Evolutionary conservation across 2,888 invertebrate genomes (phyloP).

Genomic region (Crepidodera aurea): DNA sequence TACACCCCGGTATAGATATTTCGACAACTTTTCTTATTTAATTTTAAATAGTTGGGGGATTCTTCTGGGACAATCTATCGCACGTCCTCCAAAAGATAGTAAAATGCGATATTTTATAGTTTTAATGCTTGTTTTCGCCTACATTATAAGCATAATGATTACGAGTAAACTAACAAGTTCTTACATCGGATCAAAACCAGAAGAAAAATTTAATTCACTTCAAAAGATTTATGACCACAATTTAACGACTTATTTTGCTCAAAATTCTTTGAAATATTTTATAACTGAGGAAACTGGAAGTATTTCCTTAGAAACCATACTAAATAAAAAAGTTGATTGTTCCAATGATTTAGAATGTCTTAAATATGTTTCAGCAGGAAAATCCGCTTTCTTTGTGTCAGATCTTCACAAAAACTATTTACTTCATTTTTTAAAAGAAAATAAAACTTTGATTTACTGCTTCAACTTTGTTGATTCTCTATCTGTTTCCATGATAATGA

Average conservation of each 20-base stretch:
- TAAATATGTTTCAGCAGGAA: background rate
- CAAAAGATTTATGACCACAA: background rate
- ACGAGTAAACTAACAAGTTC: background rate
- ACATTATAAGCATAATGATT: background rate
- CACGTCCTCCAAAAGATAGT: background rate
- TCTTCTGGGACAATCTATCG: background rate
- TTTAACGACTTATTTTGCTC: background rate
- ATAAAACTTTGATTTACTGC: background rate
- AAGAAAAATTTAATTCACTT: background rate
- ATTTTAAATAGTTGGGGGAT: background rate
- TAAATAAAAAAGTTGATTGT: background rate
- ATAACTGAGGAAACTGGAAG: background rate
- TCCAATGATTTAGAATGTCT: background rate
- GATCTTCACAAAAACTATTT: background rate
- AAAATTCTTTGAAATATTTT: background rate
- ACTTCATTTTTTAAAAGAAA: background rate
- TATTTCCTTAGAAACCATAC: background rate
- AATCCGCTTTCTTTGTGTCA: background rate
- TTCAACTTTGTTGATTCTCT: background rate
- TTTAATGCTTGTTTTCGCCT: background rate
- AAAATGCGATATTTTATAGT: constrained; percentile 4
- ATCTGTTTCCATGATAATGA: background rate
- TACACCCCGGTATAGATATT: background rate
- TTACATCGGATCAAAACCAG: background rate
- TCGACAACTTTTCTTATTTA: background rate